phyloP scores from a whole-genome alignment of 2,888 invertebrate species.

The Alloscopus bannaensis region DNA sequence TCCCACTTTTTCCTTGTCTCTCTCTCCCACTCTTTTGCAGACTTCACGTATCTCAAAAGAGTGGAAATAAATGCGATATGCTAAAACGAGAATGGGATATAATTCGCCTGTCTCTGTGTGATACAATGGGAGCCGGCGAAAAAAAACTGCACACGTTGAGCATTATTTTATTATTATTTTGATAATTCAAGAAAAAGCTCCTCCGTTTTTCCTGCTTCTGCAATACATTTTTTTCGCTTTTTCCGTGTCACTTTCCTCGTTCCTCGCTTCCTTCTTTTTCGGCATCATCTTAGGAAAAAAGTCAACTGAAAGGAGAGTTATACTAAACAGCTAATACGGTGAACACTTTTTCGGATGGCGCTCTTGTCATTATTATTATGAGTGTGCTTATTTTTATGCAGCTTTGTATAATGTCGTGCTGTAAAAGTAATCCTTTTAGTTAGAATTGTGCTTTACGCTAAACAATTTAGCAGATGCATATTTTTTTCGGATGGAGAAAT shows the following conservation, averaged over 20 bases:
- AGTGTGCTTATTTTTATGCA: constrained; percentile 18
- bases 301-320: too few species aligned
- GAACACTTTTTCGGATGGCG: too few species aligned
- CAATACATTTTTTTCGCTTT: constrained; percentile 6
- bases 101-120: constrained; percentile 3
- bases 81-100: constrained; percentile 13
- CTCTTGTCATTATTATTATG: constrained; percentile 13
- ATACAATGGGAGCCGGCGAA: background rate
- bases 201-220: background rate
- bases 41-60: too few species aligned
- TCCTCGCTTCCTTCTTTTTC: background rate
- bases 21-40: constrained; percentile 1
- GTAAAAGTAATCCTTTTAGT: background rate
- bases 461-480: too few species aligned
- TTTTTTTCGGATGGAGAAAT: too few species aligned
- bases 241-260: background rate
- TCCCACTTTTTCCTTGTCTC: background rate
- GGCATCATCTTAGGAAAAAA: too few species aligned
- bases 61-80: too few species aligned
- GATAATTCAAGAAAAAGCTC: constrained; percentile 25
- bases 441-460: too few species aligned
- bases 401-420: background rate
- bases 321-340: too few species aligned
- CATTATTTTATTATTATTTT: constrained; percentile 42
- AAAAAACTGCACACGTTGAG: constrained; percentile 6